phyloP scores from a whole-genome alignment of 2,797 vertebrate genomes.

The Dermochelys coriacea region DNA sequence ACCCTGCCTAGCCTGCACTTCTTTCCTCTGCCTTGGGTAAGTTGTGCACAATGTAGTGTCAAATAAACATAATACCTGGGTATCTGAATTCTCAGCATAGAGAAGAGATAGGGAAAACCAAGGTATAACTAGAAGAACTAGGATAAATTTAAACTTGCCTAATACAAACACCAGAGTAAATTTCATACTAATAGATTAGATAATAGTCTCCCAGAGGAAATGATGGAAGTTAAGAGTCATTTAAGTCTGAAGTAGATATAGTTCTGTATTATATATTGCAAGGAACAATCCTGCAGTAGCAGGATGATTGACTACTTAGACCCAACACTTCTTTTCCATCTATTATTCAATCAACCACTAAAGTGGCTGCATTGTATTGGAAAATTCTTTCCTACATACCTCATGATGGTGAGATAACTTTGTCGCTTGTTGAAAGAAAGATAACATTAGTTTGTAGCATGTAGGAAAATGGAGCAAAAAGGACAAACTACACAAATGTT shows the following conservation, averaged over 20 bases:
- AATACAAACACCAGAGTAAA: neutral
- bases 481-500: neutral
- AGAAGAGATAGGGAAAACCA: neutral
- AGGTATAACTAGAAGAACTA: neutral
- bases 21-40: accelerated
- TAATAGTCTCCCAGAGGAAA: neutral
- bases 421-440: accelerated
- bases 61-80: accelerated
- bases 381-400: accelerated
- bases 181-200: neutral
- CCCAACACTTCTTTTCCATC: neutral
- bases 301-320: neutral
- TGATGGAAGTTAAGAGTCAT: neutral
- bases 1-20: accelerated
- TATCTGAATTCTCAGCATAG: accelerated
- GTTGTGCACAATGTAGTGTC: accelerated
- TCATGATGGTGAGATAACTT: accelerated
- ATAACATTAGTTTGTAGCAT: neutral
- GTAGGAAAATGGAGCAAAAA: neutral
- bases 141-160: neutral
- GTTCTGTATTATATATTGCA: neutral
- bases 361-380: neutral
- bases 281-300: neutral
- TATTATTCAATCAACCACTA: neutral
- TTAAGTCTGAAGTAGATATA: neutral